A percentile compares a stretch with the other conserved stretches of the same genome.
These are phyloP conservation scores for Subanguina moxae DNA, from an alignment of 1,140 invertebrate genomes.

Conservation along the genomic window DNA sequence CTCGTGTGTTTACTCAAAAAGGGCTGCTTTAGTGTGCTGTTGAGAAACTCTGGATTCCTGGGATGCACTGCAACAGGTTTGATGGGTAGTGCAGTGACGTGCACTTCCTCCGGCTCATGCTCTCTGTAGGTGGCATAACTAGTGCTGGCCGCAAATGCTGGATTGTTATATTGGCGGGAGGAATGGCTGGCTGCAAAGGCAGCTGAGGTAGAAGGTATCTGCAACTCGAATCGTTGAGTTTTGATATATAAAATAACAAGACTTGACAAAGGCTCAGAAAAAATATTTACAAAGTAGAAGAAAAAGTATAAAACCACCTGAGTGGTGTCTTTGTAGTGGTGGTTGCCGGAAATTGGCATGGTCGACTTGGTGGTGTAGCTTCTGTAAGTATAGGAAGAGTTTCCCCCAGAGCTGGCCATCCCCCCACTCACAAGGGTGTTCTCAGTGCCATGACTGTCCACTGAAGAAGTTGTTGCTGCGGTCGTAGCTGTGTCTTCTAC, in stretches of 20 bases:
- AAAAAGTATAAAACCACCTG: too few relatives aligned
- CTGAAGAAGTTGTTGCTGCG: too few relatives aligned
- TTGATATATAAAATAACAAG: too few relatives aligned
- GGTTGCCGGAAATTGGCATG: neutral
- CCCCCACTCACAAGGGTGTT: too few relatives aligned
- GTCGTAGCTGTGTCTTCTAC: neutral
- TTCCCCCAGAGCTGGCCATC: neutral
- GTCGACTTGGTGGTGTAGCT: neutral
- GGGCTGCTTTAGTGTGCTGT: neutral
- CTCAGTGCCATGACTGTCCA: too few relatives aligned
- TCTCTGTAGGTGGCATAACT: too few relatives aligned
- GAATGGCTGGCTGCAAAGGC: neutral
- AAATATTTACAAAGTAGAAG: too few relatives aligned
- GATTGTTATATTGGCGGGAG: neutral
- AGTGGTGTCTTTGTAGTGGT: neutral
- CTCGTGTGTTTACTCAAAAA: neutral
- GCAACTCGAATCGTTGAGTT: too few relatives aligned
- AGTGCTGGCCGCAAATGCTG: neutral
- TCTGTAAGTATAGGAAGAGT: conserved; percentile 1
- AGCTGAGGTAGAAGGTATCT: conserved; percentile 1
- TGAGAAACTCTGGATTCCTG: neutral
- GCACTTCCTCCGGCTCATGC: too few relatives aligned
- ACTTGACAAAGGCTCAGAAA: too few relatives aligned
- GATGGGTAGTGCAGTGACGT: neutral
- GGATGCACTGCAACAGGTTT: neutral